phyloP scores from a whole-genome alignment of 2,888 invertebrate species.

The Mythimna impura region DNA sequence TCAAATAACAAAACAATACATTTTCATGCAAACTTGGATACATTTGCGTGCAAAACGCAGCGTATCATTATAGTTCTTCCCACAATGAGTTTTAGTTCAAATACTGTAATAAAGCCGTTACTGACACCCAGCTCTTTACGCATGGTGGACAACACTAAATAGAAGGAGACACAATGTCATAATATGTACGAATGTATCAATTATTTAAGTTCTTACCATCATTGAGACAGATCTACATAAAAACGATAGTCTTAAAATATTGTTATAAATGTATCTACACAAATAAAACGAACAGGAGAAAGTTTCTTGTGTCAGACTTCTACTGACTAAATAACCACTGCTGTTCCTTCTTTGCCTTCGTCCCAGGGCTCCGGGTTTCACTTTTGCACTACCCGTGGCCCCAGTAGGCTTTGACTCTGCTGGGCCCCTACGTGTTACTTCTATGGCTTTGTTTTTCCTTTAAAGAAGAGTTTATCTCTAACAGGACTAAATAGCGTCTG shows the following conservation, averaged over 20 bases:
- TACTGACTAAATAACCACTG: too few species aligned
- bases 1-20: constrained; percentile 6
- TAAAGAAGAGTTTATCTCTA: too few species aligned
- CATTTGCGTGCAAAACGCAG: constrained; percentile 23
- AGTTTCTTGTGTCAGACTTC: neutral
- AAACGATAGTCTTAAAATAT: too few species aligned
- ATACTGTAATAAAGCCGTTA: constrained; percentile 38
- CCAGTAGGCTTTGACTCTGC: too few species aligned
- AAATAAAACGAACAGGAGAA: neutral
- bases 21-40: constrained; percentile 31
- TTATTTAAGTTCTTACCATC: neutral
- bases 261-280: neutral
- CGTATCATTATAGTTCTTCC: constrained; percentile 19
- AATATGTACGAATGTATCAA: neutral
- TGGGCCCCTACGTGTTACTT: too few species aligned
- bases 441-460: too few species aligned
- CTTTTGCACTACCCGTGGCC: too few species aligned
- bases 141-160: constrained; percentile 1
- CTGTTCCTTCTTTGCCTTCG: too few species aligned
- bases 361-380: too few species aligned
- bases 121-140: constrained; percentile 14
- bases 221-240: neutral
- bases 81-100: constrained; percentile 23
- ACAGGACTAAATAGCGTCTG: too few species aligned
- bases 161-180: neutral